Base-by-base conservation (phyloP, 92 coral and sea anemone genomes). In the Epizoanthus stellaris region DNA sequence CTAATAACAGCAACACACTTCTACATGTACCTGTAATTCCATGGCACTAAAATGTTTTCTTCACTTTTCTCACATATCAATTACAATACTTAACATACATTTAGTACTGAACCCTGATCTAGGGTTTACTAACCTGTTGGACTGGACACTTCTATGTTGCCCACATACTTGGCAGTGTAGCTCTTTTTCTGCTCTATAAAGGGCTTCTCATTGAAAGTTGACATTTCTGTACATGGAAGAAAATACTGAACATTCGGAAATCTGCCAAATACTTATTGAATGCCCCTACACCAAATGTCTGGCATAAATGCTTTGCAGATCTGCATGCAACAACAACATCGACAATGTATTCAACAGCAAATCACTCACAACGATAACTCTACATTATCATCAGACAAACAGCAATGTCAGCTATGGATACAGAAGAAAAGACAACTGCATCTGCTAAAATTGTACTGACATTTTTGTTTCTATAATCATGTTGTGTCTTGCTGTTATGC, bases 151-250 rank as follows among this genome's bases (percentile, higher is more conserved):
- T 91, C 97, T 52, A 92, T 89, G 47, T 84, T 87, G 6, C 99
- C 99, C 15, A 93, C 87, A 82, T 92, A 97, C 62, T 92, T 95
- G 30, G 98, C 99, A 36, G 98, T 92, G 84, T 95, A 97, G 76
- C 94, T 95, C 77, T 87, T 97, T 85, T 93, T 91, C 23, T 89
- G 87, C 81, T 97, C 98, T 12, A 93, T 81, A 39, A 92, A 88
- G 36, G 99, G 99, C 67, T 97, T 97, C 85, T 95, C 99, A 88
- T 97, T 97, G 72, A 97, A 97, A 74, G 95, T 92, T 12, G 96
- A 95, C 91, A 91, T 82, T 85, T 95, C 99, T 97, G 89, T 36
- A 87, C 75, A 36, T 14, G 12, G 73, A 38, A 68, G 54, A 76
- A 38, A 45, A 47, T 23, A 52, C 36, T 4, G 15, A 21, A 52